A percentile compares a stretch with the other conserved stretches of the same genome.
Evolutionary conservation across 2,113 vertebrate species (phyloP).

Genomic region (Parus major): DNA sequence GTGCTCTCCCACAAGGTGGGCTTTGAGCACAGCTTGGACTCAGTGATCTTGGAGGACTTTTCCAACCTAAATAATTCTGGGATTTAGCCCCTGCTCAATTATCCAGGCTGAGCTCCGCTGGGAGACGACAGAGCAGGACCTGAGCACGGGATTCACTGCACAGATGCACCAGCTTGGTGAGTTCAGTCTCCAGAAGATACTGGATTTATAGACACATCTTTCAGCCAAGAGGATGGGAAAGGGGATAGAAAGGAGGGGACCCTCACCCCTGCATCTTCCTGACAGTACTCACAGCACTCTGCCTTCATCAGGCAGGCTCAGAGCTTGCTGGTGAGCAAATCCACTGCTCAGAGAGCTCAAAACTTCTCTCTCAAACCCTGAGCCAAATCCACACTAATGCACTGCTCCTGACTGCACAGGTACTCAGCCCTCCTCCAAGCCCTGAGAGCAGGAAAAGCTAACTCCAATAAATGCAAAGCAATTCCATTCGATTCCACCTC

Average conservation of each 20-base stretch:
- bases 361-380: neutral
- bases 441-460: neutral
- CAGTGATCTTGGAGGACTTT: neutral
- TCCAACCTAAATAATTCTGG: neutral
- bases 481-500: neutral
- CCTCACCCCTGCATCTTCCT: neutral
- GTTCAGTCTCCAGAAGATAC: neutral
- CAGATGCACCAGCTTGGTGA: neutral
- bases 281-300: neutral
- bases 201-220: neutral
- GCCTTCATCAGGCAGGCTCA: neutral
- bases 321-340: neutral
- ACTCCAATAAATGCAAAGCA: neutral
- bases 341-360: neutral
- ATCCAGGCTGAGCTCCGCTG: neutral
- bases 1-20: neutral
- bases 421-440: neutral
- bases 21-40: rapidly evolving
- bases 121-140: neutral
- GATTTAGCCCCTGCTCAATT: neutral
- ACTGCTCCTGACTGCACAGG: rapidly evolving
- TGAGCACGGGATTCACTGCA: rapidly evolving
- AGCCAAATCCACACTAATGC: neutral
- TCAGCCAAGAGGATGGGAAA: neutral
- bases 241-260: neutral